These are phyloP conservation scores for Cottus gobio DNA, from an alignment of 2,113 vertebrate species.

Conservation along the genomic window DNA sequence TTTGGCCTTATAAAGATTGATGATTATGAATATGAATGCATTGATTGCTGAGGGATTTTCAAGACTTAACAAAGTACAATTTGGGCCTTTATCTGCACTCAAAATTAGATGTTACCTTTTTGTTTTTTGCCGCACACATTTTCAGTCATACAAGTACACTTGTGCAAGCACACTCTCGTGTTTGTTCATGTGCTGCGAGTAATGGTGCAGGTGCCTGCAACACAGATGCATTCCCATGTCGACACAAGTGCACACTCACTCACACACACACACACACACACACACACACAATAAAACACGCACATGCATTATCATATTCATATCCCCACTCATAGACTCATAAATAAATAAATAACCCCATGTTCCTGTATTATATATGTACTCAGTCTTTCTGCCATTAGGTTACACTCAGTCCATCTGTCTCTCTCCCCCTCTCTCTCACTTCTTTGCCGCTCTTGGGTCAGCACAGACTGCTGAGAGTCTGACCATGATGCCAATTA, in stretches of 20 bases:
- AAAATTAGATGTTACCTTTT: background rate
- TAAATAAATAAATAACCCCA: conserved; percentile 67
- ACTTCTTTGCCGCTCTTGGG: conserved; percentile 61
- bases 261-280: background rate
- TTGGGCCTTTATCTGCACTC: background rate
- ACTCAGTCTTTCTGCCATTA: conserved; percentile 61
- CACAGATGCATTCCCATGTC: conserved; percentile 21
- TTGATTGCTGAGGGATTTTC: background rate
- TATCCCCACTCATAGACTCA: conserved; percentile 47
- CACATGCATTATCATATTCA: conserved; percentile 65
- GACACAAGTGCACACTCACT: background rate
- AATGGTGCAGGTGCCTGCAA: conserved; percentile 36
- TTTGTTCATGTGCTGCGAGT: conserved; percentile 16
- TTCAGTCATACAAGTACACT: conserved; percentile 7
- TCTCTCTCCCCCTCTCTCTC: conserved; percentile 56
- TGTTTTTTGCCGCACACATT: background rate
- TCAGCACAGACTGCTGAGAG: conserved; percentile 68
- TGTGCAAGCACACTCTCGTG: background rate
- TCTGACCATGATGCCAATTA: conserved; percentile 77
- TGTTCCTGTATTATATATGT: conserved; percentile 65
- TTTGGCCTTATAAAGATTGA: conserved; percentile 37
- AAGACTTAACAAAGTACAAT: background rate
- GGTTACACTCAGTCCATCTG: conserved; percentile 39
- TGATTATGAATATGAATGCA: conserved; percentile 16
- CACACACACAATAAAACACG: conserved; percentile 8